Evolutionary conservation across 2,113 vertebrate species (phyloP).

Genomic region (Galbula dea): DNA sequence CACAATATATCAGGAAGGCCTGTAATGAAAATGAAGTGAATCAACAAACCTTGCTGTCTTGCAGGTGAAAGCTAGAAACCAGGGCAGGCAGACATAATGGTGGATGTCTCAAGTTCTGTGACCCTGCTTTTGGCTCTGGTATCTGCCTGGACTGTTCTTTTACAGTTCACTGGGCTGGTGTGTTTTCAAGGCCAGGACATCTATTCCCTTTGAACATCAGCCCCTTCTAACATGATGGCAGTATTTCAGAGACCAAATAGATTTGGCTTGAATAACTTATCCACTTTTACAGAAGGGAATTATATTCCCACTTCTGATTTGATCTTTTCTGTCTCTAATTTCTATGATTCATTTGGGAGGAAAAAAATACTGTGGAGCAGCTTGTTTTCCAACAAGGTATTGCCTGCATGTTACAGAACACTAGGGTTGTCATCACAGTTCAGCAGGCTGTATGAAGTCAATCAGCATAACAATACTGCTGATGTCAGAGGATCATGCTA

Average conservation of each 20-base stretch:
- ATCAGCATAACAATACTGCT: slow-evolving; percentile 27
- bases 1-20: neutral
- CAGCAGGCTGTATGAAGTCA: neutral
- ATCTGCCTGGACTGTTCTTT: neutral
- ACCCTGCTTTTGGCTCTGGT: neutral
- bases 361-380: neutral
- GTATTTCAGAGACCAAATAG: slow-evolving; percentile 12
- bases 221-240: neutral
- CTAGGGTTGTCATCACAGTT: neutral
- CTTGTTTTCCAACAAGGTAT: slow-evolving; percentile 7
- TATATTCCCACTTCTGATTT: slow-evolving; percentile 13
- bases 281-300: slow-evolving; percentile 43
- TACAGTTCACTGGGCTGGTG: neutral
- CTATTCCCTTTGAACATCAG: neutral
- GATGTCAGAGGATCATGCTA: slow-evolving; percentile 19
- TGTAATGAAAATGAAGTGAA: neutral
- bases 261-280: slow-evolving; percentile 40
- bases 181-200: neutral
- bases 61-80: neutral
- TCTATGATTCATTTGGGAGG: neutral
- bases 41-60: neutral
- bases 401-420: slow-evolving; percentile 29
- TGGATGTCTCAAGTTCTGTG: neutral
- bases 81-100: neutral
- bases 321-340: slow-evolving; percentile 39